phyloP scores from a whole-genome alignment of 2,113 vertebrate genomes.

The Indicator indicator region DNA sequence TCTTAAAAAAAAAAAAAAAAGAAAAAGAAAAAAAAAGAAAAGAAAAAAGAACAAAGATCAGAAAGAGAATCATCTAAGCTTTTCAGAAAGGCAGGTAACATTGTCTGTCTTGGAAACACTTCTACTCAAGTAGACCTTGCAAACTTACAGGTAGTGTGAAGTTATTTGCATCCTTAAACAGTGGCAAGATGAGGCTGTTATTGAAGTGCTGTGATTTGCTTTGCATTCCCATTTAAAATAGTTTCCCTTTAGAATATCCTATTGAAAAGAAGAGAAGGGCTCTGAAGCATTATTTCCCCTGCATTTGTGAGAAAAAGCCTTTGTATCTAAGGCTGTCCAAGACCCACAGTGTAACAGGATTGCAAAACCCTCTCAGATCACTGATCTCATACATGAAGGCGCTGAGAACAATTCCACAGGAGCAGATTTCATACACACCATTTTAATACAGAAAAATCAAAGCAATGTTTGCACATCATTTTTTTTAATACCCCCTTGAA shows the following conservation, averaged over 20 bases:
- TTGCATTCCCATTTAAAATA: background rate
- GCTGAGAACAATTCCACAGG: background rate
- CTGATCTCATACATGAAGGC: background rate
- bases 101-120: background rate
- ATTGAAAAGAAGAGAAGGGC: background rate
- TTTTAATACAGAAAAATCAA: slow-evolving; percentile 30
- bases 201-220: background rate
- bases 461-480: background rate
- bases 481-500: background rate
- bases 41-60: background rate
- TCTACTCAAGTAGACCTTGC: background rate
- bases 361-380: background rate
- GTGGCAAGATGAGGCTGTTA: background rate
- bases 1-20: background rate
- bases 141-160: background rate
- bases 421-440: background rate
- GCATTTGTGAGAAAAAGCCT: background rate
- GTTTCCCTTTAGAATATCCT: background rate
- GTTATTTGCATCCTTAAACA: background rate
- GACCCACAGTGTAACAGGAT: background rate
- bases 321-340: background rate
- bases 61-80: background rate
- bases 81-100: background rate
- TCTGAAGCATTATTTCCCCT: background rate
- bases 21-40: background rate